Base-by-base conservation (phyloP, 1,140 invertebrate species). In the Araneus ventricosus region DNA sequence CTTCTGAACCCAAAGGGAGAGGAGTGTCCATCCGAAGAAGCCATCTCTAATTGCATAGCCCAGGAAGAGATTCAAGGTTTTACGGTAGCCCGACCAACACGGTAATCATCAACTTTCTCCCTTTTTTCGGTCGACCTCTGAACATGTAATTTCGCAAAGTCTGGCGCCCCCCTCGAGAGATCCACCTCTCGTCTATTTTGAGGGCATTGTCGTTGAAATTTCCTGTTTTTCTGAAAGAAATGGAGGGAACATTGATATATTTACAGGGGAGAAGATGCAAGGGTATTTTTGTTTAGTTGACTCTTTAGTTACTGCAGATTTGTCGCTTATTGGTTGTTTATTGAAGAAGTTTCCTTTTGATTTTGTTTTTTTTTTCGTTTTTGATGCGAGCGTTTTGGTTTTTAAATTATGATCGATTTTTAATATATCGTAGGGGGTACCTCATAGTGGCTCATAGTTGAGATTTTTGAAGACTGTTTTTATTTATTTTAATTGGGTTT, bases 1-100 rank as follows among this genome's bases (percentile, higher is more conserved):
- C 30, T 75, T 37, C 70, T 34, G 70, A 34, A 75, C 70, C 70
- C 70, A 37, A 34, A 75, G 70, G 70, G 70, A 34, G 17, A 75
- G 70, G 70, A 34, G 70, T 63, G 59, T n/a, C 10, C 24, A 79
- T 27, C 24, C 5, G 2, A 24, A 30, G 30, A 30, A 75, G 14
- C 70, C 30, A 14, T 75, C 84, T 86, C 84, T 86, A 86, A 86
- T 86, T 86, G 84, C 84, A 86, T 24, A 61, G 57, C 34, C 57
- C 30, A 22, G 45, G 57, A 59, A 61, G 45, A 57, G 34, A 86
- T 61, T 86, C 57, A 45, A 61, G 57, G 84, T 57, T 63, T 86
- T 86, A 34, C 84, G 30, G 84, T 86, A 86, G 84, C 84, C 22
- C 57, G 57, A 45, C 37, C 45, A 61, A 61, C 84, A 59, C 59